Evolutionary conservation across 1,140 invertebrate genomes (phyloP), one percentile per base, ranked within the genome.

Genomic region (Sweltsa coloradensis): DNA sequence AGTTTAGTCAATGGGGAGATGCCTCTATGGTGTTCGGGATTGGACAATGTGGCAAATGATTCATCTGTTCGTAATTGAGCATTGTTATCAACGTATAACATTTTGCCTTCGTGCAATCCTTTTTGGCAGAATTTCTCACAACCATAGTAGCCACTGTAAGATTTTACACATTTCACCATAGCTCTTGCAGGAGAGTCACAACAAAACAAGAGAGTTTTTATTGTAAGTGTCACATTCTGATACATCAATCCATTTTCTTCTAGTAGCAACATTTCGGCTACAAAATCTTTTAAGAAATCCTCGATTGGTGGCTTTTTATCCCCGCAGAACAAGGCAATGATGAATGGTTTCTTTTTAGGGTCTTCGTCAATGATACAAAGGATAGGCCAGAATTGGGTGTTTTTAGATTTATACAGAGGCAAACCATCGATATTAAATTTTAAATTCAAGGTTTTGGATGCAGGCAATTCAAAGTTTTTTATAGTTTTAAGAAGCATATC

Each of bases 131-230:
- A 55, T 36, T 48, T 47, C 13, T 21, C 41, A 34, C 53, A 55
- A 36, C 50, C 48, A 34, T 42, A 54, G 37, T 55, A 52, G 13
- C 46, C 51, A 7, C 26, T 45, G 40, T 55, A 51, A 36, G 24
- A 16, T 51, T 52, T 53, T 5, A 47, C 34, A 2, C 19, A n/a
- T 16, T 23, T 26, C 4, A 50, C 34, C 43, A 51, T 54, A 6
- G 54, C 37, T 44, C 39, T 47, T 18, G 50, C 54, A n/a, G 53
- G 54, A 6, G 54, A 50, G 50, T 55, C 54, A 50, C 54, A 55
- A 24, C 51, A 43, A 18, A 55, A 22, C 2, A 22, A 34, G 22
- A 23, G 21, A 22, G 50, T 37, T 9, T 3, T 6, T 27, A 34
- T 16, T 5, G 25, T 14, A 14, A 45, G 18, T 5, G n/a, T n/a